Conservation (phyloP, 1,140 invertebrate species). For the Achatina immaculata region DNA sequence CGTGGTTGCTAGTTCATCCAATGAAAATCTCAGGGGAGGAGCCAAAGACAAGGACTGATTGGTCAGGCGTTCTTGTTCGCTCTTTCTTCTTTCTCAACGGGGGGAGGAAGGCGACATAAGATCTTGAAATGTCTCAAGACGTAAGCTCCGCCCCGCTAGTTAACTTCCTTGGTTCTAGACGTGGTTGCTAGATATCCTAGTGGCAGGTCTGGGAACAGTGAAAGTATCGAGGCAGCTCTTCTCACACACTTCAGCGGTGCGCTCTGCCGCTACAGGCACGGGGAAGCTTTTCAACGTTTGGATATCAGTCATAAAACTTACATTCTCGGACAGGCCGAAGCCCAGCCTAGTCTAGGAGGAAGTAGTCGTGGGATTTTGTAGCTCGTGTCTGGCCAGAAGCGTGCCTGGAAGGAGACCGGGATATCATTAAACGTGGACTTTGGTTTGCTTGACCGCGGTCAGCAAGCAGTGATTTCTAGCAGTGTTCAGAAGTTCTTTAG, state of each 20-base stretch:
- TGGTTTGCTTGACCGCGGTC: no score
- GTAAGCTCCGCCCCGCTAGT: slow-evolving; percentile 1
- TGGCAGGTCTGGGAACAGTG: neutral
- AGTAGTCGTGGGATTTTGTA: no score
- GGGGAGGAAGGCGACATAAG: neutral
- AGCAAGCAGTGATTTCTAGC: no score
- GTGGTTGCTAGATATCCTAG: neutral
- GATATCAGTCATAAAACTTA: neutral
- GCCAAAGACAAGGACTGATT: neutral
- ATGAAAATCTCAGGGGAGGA: neutral
- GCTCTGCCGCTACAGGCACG: neutral
- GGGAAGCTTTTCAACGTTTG: neutral
- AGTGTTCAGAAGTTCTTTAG: no score
- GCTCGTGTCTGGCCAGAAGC: no score
- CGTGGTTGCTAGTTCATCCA: neutral
- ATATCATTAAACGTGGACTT: no score
- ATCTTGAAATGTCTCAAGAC: neutral
- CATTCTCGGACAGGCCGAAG: neutral
- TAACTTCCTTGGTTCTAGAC: neutral
- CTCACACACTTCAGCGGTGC: neutral
- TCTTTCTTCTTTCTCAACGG: neutral
- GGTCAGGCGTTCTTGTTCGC: neutral
- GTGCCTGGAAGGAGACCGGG: no score
- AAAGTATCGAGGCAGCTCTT: neutral
- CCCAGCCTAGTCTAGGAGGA: neutral